Evolutionary conservation across 2,888 invertebrate genomes (phyloP).

Genomic region (Leucania comma): DNA sequence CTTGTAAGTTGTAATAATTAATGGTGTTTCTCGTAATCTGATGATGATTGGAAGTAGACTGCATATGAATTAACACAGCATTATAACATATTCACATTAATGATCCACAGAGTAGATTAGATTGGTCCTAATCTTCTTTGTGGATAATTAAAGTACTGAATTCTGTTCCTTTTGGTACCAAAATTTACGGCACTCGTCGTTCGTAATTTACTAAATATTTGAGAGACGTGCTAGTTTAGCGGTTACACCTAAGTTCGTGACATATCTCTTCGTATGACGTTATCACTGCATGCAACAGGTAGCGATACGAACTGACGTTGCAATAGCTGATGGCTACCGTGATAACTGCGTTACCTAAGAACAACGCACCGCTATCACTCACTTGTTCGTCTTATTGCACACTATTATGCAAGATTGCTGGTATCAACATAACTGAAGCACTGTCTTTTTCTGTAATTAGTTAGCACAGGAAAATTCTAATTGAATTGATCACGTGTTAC

Average conservation of each 20-base stretch:
- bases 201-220: not conserved
- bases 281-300: slow-evolving; percentile 44
- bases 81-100: not conserved
- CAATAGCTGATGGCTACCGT: not conserved
- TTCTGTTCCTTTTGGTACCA: not conserved
- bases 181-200: not conserved
- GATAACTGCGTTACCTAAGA: slow-evolving; percentile 9
- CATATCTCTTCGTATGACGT: slow-evolving; percentile 12
- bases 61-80: not conserved
- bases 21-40: slow-evolving; percentile 23
- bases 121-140: too few relatives aligned
- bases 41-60: slow-evolving; percentile 2
- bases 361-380: not conserved
- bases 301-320: slow-evolving; percentile 3
- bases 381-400: slow-evolving; percentile 11
- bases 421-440: not conserved
- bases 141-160: too few relatives aligned
- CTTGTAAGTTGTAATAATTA: slow-evolving; percentile 26
- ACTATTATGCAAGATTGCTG: not conserved
- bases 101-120: not conserved
- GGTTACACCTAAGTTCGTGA: slow-evolving; percentile 26
- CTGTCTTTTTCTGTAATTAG: slow-evolving; percentile 12
- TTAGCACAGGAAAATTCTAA: slow-evolving; percentile 14
- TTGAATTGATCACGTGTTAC: slow-evolving; percentile 2
- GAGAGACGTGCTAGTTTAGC: not conserved